Evolutionary conservation across 2,113 vertebrate genomes (phyloP), one percentile per base, ranked within the genome.

Genomic region (Cynocephalus volans): DNA sequence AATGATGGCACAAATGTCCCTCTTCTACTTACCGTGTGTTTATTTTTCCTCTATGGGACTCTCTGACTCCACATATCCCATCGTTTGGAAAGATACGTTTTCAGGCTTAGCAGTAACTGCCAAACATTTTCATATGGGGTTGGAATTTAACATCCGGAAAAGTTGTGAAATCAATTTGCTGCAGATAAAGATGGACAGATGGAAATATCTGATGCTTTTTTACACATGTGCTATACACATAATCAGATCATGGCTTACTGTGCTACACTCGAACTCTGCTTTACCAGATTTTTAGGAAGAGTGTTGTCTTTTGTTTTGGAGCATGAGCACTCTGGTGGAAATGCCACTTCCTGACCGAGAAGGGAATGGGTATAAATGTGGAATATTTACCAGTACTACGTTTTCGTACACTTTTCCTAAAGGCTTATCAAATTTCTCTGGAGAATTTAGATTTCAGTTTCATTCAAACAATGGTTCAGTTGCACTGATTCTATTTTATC

Each of bases 401-500:
- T 99, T 99, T 45, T 99, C 99, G 0, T 99, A 99, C 6, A 97
- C 99, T 65, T 99, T 99, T n/a, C 98, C 99, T 58, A 99, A 99
- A 98, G 98, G 97, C 69, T 72, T 99, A 56, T 99, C 99, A 87
- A 98, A 54, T 56, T 99, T 96, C 99, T 99, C 98, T 98, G 99
- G 98, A 96, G 98, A 99, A 99, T 99, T 97, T 99, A 99, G 97
- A 97, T 82, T 99, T 99, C 95, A 5, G 14, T 98, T 99, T 97
- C 97, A 96, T 33, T 98, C 98, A 9, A 99, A 98, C 72, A 99
- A 97, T 98, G 98, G 98, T 88, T 98, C 99, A 93, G 98, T 99
- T 26, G 98, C 99, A 0, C 99, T 98, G 98, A 97, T 99, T 80
- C 99, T 6, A 98, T 99, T 99, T 85, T 99, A 98, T 89, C 99